These are phyloP conservation scores for Xylophagus ater DNA, from an alignment of 2,888 invertebrate species.

Conservation along the genomic window DNA sequence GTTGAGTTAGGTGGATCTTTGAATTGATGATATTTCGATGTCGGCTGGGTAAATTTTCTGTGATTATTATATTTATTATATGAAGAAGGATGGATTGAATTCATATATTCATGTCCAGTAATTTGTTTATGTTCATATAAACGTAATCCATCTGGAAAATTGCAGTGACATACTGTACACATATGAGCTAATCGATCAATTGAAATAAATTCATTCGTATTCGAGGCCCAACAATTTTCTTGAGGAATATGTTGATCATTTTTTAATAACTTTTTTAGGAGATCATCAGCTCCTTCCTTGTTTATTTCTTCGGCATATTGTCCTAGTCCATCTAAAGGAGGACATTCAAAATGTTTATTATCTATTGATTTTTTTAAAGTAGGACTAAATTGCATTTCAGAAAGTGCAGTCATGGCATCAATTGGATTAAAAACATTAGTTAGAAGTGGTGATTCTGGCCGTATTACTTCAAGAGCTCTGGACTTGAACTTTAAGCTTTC, in stretches of 20 bases:
- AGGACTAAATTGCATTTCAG: slow-evolving; percentile 13
- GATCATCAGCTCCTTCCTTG: slow-evolving; percentile 20
- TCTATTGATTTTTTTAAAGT: slow-evolving; percentile 12
- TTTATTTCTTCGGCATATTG: slow-evolving; percentile 20
- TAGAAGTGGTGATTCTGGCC: slow-evolving; percentile 8
- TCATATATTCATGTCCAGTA: slow-evolving; percentile 22
- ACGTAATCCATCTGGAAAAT: slow-evolving; percentile 24
- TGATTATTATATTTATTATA: too few relatives aligned
- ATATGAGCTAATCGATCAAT: slow-evolving; percentile 40
- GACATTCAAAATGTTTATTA: slow-evolving; percentile 23
- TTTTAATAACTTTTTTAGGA: slow-evolving; percentile 20
- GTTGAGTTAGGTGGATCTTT: not conserved
- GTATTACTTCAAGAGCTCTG: slow-evolving; percentile 21
- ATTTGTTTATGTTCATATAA: slow-evolving; percentile 27
- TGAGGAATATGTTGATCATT: slow-evolving; percentile 30
- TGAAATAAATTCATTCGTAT: slow-evolving; percentile 50
- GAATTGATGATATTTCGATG: not conserved
- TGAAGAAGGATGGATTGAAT: slow-evolving; percentile 17
- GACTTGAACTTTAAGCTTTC: not conserved
- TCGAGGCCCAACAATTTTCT: slow-evolving; percentile 22
- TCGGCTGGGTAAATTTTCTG: not conserved
- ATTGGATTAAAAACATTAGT: slow-evolving; percentile 4
- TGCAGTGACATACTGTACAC: slow-evolving; percentile 38
- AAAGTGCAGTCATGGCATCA: slow-evolving; percentile 15
- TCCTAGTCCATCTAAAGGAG: slow-evolving; percentile 22